Conservation (phyloP, 2,888 invertebrate genomes). For the Diarsia rubi region DNA sequence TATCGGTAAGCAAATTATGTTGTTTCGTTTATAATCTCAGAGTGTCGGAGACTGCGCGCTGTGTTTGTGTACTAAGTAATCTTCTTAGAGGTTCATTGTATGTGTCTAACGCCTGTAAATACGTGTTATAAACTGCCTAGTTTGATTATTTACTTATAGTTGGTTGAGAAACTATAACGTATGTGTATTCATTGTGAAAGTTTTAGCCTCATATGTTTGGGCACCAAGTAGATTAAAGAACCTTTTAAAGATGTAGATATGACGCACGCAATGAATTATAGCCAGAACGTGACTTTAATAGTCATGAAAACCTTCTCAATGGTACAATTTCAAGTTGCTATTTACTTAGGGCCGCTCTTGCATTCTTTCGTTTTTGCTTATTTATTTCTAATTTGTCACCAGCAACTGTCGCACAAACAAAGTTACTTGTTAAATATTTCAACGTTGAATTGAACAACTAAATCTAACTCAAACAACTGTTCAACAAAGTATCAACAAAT, state of each 20-base stretch:
- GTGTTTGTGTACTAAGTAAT: slow-evolving; percentile 15
- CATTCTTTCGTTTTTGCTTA: slow-evolving; percentile 29
- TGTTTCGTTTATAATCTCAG: slow-evolving; percentile 39
- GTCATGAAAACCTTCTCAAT: not conserved
- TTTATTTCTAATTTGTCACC: slow-evolving; percentile 49
- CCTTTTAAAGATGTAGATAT: slow-evolving; percentile 14
- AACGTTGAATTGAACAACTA: slow-evolving; percentile 46
- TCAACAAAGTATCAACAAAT: slow-evolving; percentile 56
- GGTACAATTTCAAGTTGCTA: not conserved
- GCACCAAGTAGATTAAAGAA: not conserved
- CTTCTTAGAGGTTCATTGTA: slow-evolving; percentile 29
- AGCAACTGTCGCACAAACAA: slow-evolving; percentile 45
- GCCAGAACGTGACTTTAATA: slow-evolving; percentile 6
- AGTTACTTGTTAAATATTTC: slow-evolving; percentile 51
- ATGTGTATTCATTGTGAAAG: not conserved
- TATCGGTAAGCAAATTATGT: slow-evolving; percentile 52
- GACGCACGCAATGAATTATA: slow-evolving; percentile 1
- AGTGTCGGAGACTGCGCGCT: not conserved
- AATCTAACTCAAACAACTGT: slow-evolving; percentile 58
- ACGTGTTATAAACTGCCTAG: slow-evolving; percentile 23
- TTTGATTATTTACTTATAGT: slow-evolving; percentile 9
- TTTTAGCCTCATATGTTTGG: not conserved
- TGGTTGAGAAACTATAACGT: not conserved
- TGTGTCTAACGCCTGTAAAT: slow-evolving; percentile 2
- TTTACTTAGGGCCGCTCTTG: not conserved